These are phyloP conservation scores for Rhadina sibilatrix DNA, from an alignment of 2,113 vertebrate genomes.

Conservation along the genomic window DNA sequence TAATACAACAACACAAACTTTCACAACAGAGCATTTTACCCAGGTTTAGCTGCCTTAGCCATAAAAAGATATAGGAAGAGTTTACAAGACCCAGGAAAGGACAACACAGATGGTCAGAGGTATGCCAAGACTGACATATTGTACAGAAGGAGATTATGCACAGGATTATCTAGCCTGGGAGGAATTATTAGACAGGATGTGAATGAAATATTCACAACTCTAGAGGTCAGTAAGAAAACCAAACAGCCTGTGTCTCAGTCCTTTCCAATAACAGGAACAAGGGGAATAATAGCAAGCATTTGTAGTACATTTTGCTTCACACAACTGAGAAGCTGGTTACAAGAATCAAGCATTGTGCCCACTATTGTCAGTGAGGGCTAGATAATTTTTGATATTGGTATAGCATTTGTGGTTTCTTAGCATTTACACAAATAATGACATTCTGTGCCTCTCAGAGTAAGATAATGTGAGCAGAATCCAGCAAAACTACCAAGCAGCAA, in stretches of 20 bases:
- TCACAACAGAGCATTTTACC: not conserved
- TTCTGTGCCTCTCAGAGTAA: not conserved
- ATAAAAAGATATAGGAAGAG: not conserved
- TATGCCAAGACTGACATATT: not conserved
- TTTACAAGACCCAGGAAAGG: not conserved
- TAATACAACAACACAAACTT: not conserved
- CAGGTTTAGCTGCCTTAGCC: not conserved
- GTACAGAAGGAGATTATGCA: not conserved
- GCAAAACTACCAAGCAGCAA: not conserved
- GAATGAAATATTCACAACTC: slow-evolving; percentile 1
- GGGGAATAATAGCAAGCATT: not conserved
- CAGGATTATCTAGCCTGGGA: slow-evolving; percentile 7
- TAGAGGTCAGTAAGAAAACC: not conserved
- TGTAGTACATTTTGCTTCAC: not conserved
- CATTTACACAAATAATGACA: not conserved
- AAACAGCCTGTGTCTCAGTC: not conserved
- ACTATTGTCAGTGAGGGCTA: not conserved
- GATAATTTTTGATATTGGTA: not conserved
- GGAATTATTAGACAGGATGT: slow-evolving; percentile 11
- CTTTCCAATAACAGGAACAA: not conserved
- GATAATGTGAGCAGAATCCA: not conserved
- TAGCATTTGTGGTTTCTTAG: not conserved
- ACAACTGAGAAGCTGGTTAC: not conserved
- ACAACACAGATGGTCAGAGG: not conserved
- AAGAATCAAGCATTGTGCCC: not conserved